Conservation (phyloP, 2,113 vertebrate genomes). For the Sylvietta virens region DNA sequence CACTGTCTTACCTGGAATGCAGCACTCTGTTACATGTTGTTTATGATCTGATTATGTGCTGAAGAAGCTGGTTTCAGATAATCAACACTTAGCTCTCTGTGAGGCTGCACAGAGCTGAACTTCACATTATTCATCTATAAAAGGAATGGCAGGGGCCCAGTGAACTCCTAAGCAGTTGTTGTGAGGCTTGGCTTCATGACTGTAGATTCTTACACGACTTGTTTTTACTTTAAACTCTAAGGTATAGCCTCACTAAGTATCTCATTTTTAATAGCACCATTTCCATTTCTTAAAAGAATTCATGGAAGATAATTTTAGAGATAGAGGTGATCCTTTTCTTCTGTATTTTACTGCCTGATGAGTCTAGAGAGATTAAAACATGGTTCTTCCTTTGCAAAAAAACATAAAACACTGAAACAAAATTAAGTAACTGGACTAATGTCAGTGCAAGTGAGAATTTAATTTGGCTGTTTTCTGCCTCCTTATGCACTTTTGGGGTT, state of each 20-base stretch:
- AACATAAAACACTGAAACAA: background rate
- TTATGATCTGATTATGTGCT: slow-evolving; percentile 12
- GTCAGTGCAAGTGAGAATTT: background rate
- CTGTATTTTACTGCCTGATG: background rate
- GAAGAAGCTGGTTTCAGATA: slow-evolving; percentile 9
- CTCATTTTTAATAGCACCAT: background rate
- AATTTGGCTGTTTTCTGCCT: background rate
- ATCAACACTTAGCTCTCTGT: background rate
- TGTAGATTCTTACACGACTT: slow-evolving; percentile 37
- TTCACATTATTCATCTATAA: slow-evolving; percentile 68
- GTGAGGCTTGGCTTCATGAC: slow-evolving; percentile 23
- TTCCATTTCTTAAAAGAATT: background rate
- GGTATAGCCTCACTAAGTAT: background rate
- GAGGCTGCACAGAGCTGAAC: slow-evolving; percentile 10
- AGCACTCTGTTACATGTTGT: background rate
- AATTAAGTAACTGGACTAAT: background rate
- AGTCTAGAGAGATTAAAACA: background rate
- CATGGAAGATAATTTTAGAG: background rate
- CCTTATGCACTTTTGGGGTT: background rate
- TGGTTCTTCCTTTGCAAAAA: background rate
- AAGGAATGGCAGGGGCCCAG: slow-evolving; percentile 55
- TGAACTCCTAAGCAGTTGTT: slow-evolving; percentile 65
- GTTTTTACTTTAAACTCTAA: slow-evolving; percentile 46
- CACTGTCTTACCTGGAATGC: background rate
- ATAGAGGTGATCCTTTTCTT: background rate